Conservation (phyloP, 2,888 invertebrate species). For the Isotomurus palustris region DNA sequence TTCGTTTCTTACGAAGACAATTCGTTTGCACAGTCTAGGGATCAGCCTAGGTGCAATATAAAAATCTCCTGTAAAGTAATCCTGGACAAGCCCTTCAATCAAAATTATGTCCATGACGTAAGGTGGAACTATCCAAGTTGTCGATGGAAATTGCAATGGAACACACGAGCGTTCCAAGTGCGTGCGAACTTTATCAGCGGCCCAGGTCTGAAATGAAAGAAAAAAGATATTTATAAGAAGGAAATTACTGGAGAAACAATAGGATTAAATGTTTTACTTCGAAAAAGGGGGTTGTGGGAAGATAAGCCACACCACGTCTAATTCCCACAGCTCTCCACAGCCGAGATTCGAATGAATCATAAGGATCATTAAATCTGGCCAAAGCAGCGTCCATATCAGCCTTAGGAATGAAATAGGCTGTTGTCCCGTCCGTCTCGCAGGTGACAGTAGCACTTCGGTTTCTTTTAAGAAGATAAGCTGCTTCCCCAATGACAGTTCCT, state of each 20-base stretch:
- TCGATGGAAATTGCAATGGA: conserved; percentile 56
- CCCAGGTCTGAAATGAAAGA: conserved; percentile 52
- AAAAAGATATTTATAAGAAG: not conserved
- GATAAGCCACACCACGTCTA: conserved; percentile 55
- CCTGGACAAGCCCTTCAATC: conserved; percentile 57
- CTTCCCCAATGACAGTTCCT: conserved; percentile 61
- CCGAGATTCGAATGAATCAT: conserved; percentile 56
- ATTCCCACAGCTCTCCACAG: conserved; percentile 62
- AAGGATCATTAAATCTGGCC: conserved; percentile 49
- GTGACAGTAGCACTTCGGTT: conserved; percentile 57
- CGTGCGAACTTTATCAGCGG: conserved; percentile 56
- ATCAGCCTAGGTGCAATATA: conserved; percentile 59
- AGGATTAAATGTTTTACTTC: conserved; percentile 44
- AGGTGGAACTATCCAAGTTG: conserved; percentile 56
- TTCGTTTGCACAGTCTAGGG: conserved; percentile 50
- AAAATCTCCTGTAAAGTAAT: conserved; percentile 55
- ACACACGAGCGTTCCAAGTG: conserved; percentile 58
- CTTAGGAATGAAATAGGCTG: conserved; percentile 48
- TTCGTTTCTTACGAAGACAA: not conserved
- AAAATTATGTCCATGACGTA: conserved; percentile 58
- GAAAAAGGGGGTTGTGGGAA: conserved; percentile 55
- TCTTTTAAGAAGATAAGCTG: conserved; percentile 58
- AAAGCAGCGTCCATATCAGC: conserved; percentile 48
- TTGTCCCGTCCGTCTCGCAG: conserved; percentile 58
- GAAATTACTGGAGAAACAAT: not conserved